phyloP scores from a whole-genome alignment of 92 coral and sea anemone species.

The Scolanthus callimorphus region DNA sequence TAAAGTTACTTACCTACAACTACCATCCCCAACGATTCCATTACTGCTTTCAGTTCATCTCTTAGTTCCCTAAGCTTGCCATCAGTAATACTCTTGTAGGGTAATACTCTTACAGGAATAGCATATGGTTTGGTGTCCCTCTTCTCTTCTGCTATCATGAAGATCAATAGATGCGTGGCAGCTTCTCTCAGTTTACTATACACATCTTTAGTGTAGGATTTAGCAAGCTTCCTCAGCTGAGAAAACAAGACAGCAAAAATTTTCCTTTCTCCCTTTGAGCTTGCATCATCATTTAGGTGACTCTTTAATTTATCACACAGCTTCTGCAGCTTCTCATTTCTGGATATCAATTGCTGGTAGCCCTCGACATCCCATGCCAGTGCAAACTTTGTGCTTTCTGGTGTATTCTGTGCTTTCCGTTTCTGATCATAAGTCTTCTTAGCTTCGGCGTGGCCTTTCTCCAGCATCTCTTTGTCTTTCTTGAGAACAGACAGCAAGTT shows the following conservation, averaged over 20 bases:
- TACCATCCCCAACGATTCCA: slow-evolving; percentile 8
- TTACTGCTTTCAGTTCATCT: neutral
- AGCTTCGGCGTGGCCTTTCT: too few relatives aligned
- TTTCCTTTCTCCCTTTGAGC: too few relatives aligned
- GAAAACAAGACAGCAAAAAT: too few relatives aligned
- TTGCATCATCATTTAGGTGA: neutral
- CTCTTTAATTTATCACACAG: neutral
- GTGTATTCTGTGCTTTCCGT: too few relatives aligned
- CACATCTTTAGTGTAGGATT: neutral
- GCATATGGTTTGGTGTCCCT: slow-evolving; percentile 13
- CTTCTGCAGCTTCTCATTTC: slow-evolving; percentile 8
- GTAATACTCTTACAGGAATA: slow-evolving; percentile 5
- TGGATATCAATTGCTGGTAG: slow-evolving; percentile 23
- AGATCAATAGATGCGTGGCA: slow-evolving; percentile 9
- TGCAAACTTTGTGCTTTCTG: slow-evolving; percentile 40
- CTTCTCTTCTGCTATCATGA: slow-evolving; percentile 5
- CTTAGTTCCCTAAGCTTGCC: neutral
- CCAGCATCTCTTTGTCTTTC: too few relatives aligned
- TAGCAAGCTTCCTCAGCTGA: neutral
- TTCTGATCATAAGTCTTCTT: too few relatives aligned
- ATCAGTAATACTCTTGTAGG: slow-evolving; percentile 5
- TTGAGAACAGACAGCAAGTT: too few relatives aligned
- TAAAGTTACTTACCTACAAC: too few relatives aligned
- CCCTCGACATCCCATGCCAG: slow-evolving; percentile 47
- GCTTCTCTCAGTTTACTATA: neutral